Evolutionary conservation across 2,797 vertebrate genomes (phyloP).

Genomic region (Falco concolor): DNA sequence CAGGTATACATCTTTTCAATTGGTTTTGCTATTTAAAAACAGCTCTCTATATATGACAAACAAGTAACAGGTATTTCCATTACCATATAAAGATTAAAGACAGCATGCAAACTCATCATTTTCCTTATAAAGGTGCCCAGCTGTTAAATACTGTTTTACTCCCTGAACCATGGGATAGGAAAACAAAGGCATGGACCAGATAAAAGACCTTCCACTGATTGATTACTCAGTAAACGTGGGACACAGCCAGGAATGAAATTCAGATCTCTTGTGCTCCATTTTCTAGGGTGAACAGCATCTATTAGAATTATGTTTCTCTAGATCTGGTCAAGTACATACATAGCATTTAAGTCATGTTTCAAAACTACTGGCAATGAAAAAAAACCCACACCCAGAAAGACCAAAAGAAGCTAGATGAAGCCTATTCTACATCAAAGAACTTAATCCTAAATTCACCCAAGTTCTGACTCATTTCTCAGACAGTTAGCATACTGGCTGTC

Average conservation of each 20-base stretch:
- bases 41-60: not conserved
- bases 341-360: not conserved
- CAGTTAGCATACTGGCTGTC: not conserved
- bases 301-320: not conserved
- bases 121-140: not conserved
- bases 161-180: not conserved
- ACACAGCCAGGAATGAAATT: not conserved
- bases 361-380: not conserved
- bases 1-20: not conserved
- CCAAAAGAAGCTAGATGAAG: not conserved
- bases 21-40: not conserved
- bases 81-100: not conserved
- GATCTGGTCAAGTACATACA: not conserved
- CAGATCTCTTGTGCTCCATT: not conserved
- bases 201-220: not conserved
- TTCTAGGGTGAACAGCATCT: not conserved
- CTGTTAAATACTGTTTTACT: not conserved
- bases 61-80: not conserved
- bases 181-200: not conserved
- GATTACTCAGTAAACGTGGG: not conserved
- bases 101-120: not conserved
- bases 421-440: not conserved
- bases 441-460: not conserved
- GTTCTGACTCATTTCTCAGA: not conserved
- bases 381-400: not conserved